Percentiles rank a stretch among this genome's conserved stretches.
phyloP scores from a whole-genome alignment of 2,113 vertebrate species.

The Chascanopsetta lugubris region DNA sequence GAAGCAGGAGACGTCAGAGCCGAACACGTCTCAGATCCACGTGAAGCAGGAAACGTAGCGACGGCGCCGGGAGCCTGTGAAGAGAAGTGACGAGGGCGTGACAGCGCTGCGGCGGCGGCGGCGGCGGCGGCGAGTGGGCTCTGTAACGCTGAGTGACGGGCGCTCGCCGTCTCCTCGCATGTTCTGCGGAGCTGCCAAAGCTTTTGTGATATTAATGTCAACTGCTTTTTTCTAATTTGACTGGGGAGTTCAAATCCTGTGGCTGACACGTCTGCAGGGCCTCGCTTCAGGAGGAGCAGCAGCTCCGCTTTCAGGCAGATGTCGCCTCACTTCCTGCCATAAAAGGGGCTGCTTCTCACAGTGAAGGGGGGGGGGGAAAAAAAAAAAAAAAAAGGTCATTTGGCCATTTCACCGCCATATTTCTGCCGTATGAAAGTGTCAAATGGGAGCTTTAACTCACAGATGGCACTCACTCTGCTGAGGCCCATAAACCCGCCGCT shows the following conservation, averaged over 20 bases:
- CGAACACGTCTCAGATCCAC: no score
- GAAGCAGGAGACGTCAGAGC: no score
- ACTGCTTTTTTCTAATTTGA: conserved; percentile 74
- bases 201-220: conserved; percentile 78
- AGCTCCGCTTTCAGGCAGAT: conserved; percentile 50
- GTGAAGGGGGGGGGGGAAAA: background rate
- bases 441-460: conserved; percentile 56
- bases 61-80: no score
- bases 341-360: conserved; percentile 28
- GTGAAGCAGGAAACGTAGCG: no score
- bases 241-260: conserved; percentile 71
- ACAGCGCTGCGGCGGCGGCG: no score
- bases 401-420: conserved; percentile 57
- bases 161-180: conserved; percentile 35
- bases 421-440: conserved; percentile 38
- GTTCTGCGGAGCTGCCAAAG: conserved; percentile 71
- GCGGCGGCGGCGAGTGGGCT: no score
- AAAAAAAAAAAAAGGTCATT: conserved; percentile 45
- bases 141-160: conserved; percentile 55
- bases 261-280: conserved; percentile 42
- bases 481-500: conserved; percentile 40
- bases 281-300: conserved; percentile 31
- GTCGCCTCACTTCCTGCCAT: conserved; percentile 58
- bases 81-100: no score
- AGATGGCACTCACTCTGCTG: conserved; percentile 46